Evolutionary conservation across 1,140 invertebrate genomes (phyloP).

Genomic region (Dendrolimus punctatus): DNA sequence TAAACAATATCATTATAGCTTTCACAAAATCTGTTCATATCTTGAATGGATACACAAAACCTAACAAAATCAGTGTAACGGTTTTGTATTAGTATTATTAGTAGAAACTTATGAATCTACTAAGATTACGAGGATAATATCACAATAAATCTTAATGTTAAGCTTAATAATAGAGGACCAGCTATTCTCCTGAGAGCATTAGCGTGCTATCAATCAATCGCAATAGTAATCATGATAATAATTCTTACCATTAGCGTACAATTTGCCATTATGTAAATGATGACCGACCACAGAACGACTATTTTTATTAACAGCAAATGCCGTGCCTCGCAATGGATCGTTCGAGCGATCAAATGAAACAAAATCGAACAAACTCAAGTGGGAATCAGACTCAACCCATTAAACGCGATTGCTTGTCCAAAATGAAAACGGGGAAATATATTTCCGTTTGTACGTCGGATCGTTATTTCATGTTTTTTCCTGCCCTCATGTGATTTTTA

Average conservation of each 20-base stretch:
- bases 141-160: no score
- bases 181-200: neutral
- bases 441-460: conserved; percentile 47
- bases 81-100: no score
- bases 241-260: neutral
- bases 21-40: no score
- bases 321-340: conserved; percentile 35
- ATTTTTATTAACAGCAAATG: conserved; percentile 20
- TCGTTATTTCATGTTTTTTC: conserved; percentile 44
- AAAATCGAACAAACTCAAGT: conserved; percentile 60
- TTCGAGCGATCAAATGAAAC: conserved; percentile 45
- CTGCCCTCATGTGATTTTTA: conserved; percentile 29
- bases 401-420: conserved; percentile 61
- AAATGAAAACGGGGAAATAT: conserved; percentile 60
- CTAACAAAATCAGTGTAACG: no score
- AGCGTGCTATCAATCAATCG: neutral
- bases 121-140: no score
- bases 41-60: no score
- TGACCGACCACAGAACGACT: conserved; percentile 11
- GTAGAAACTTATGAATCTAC: no score
- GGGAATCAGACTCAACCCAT: conserved; percentile 58
- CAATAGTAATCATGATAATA: neutral
- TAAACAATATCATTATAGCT: no score
- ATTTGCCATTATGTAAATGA: conserved; percentile 6
- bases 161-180: no score